Evolutionary conservation across 2,797 vertebrate genomes (phyloP).

Genomic region (Kryptopterus vitreolus): DNA sequence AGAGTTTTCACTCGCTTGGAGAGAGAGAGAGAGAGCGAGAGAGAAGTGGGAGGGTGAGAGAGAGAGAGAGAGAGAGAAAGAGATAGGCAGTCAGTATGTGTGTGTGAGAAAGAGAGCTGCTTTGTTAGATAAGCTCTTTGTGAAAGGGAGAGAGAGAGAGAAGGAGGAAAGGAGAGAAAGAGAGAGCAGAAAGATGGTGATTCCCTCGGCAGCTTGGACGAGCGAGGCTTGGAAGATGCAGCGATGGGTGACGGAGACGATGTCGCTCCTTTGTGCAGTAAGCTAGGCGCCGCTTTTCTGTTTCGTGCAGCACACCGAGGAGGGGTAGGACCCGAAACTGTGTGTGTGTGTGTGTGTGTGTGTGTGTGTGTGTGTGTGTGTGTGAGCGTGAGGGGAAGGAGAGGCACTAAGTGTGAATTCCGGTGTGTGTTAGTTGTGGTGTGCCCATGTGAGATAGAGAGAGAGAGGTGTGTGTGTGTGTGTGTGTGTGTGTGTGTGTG

Average conservation of each 20-base stretch:
- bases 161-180: conserved; percentile 50
- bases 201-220: conserved; percentile 64
- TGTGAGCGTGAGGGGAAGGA: conserved; percentile 39
- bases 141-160: conserved; percentile 61
- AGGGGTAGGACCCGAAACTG: conserved; percentile 51
- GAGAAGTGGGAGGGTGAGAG: conserved; percentile 55
- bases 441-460: conserved; percentile 45
- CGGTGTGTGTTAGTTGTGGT: conserved; percentile 27
- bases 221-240: conserved; percentile 71
- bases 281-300: conserved; percentile 67
- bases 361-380: conserved; percentile 44
- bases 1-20: conserved; percentile 73
- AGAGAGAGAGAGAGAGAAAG: conserved; percentile 52
- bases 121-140: conserved; percentile 82
- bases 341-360: conserved; percentile 52
- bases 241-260: conserved; percentile 71
- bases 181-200: conserved; percentile 71
- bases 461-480: not conserved
- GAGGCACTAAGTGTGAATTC: conserved; percentile 39
- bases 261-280: conserved; percentile 77
- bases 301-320: conserved; percentile 28
- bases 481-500: conserved; percentile 23
- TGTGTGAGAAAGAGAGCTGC: conserved; percentile 65
- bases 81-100: conserved; percentile 10
- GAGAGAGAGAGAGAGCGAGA: conserved; percentile 56